Evolutionary conservation across 1,140 invertebrate species (phyloP), one percentile per base, ranked within the genome.

Genomic region (Leptopilina boulardi): DNA sequence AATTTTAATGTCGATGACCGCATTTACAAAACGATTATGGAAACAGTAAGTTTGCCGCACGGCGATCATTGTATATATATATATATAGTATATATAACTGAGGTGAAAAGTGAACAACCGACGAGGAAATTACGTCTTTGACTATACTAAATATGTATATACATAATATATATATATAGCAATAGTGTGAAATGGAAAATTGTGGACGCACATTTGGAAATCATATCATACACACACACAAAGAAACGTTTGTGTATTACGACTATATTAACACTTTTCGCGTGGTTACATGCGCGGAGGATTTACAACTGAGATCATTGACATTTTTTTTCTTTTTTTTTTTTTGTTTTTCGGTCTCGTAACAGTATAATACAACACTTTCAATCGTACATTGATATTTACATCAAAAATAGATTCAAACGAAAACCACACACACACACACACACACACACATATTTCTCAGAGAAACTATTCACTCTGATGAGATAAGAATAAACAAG

Each of bases 21-120:
- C 23, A 66, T 66, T 66, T 30, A 30, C 26, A 4, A 38, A 66
- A 30, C 26, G 59, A 66, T 66, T 66, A 66, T 66, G 21, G 59
- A 66, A 66, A 23, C 59, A 66, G 59, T 66, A 23, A 26, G 26
- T 66, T 30, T 23, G 6, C 59, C 8, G 6, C 59, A n/a, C 59
- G 59, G 30, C 26, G 11, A 26, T 13, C 56, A 21, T 1, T 30
- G 18, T 10, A 54, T 19, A 6, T 66, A 23, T 30, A 66, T 23
- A 26, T 38, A 38, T 38, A 38, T n/a, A n/a, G n/a, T n/a, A n/a
- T 9, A 38, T 38, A 38, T 66, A n/a, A 66, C 59, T 11, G 59
- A 66, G 59, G 59, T 66, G 59, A 66, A 66, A 66, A 66, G 59
- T 66, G 59, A 66, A 66, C 21, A 66, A 66, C 59, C 59, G 4